A percentile compares a stretch with the other conserved stretches of the same genome.
Conservation (phyloP, 2,888 invertebrate genomes). For the Tipula vernalis region DNA sequence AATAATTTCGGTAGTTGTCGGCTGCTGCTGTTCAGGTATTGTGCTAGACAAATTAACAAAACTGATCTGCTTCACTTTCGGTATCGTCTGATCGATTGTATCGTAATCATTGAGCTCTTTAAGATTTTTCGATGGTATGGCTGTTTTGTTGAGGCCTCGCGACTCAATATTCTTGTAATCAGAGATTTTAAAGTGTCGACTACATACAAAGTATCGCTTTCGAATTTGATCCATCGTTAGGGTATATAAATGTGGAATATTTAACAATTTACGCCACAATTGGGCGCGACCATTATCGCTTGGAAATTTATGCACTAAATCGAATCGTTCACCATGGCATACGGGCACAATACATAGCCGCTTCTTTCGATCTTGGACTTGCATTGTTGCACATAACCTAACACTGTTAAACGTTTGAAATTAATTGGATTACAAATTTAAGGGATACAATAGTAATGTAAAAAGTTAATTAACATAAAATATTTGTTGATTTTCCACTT, state of each 20-base stretch:
- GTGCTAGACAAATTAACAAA: neutral
- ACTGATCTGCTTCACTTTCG: neutral
- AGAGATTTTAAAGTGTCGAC: constrained; percentile 22
- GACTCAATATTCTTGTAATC: constrained; percentile 23
- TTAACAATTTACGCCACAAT: constrained; percentile 19
- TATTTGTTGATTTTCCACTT: neutral
- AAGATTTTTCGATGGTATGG: constrained; percentile 22
- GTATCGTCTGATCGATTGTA: neutral
- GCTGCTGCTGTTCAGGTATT: neutral
- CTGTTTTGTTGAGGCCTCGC: constrained; percentile 21
- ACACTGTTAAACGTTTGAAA: neutral
- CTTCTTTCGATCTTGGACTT: constrained; percentile 8
- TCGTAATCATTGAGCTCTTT: constrained; percentile 15
- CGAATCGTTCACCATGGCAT: constrained; percentile 21
- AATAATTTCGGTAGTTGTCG: neutral
- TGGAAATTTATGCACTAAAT: constrained; percentile 24
- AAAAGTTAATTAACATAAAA: neutral
- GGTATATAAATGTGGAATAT: constrained; percentile 14
- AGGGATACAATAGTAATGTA: neutral
- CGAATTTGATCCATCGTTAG: constrained; percentile 16
- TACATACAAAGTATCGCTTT: constrained; percentile 20
- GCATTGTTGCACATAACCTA: neutral
- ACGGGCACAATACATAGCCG: constrained; percentile 19
- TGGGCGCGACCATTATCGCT: constrained; percentile 15
- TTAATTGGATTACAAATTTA: neutral